These are phyloP conservation scores for Colius striatus DNA, from an alignment of 2,113 vertebrate species.

Conservation along the genomic window DNA sequence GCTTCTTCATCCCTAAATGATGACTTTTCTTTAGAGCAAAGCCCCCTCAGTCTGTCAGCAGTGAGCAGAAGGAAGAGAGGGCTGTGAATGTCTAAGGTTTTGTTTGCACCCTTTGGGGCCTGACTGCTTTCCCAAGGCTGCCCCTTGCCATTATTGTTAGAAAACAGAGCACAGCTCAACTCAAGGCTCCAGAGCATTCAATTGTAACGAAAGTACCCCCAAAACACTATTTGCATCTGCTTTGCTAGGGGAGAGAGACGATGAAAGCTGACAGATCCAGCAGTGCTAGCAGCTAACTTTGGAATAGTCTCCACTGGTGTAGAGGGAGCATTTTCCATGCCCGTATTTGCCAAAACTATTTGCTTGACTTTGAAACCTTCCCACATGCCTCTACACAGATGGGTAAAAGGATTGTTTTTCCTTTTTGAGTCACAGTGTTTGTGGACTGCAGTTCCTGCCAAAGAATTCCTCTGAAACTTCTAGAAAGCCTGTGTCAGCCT, in stretches of 20 bases:
- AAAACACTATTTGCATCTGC: neutral
- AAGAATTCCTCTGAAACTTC: slow-evolving; percentile 62
- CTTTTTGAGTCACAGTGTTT: slow-evolving; percentile 78
- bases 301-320: neutral
- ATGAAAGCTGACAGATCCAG: neutral
- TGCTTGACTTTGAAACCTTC: slow-evolving; percentile 44
- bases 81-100: neutral
- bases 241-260: neutral
- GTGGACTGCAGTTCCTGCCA: slow-evolving; percentile 36
- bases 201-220: neutral
- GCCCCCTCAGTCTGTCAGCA: neutral
- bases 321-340: slow-evolving; percentile 61
- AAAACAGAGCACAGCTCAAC: neutral
- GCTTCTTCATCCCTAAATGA: neutral
- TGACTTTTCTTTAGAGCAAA: neutral
- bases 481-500: neutral
- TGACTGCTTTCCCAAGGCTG: neutral
- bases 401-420: slow-evolving; percentile 66
- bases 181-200: neutral
- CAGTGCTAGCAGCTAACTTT: slow-evolving; percentile 4
- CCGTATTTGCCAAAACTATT: slow-evolving; percentile 73
- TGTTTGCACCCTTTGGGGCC: neutral
- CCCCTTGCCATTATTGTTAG: neutral
- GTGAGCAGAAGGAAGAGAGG: neutral
- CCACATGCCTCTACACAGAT: slow-evolving; percentile 28